Evolutionary conservation across 2,888 invertebrate species (phyloP), one percentile per base, ranked within the genome.

Genomic region (Sceliomorpha sp.): DNA sequence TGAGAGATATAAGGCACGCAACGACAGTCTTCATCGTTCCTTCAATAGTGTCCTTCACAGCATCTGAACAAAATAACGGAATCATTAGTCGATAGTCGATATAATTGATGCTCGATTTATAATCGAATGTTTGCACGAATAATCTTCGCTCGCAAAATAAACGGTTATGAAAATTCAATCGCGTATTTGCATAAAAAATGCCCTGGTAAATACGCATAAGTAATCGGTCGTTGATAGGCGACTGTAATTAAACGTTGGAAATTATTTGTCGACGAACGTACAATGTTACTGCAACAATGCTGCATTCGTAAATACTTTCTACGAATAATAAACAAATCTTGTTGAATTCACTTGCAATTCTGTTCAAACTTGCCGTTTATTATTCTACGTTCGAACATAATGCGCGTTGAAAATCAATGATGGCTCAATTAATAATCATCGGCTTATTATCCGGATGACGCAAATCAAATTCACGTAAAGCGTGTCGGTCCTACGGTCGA

Each of bases 21-120:
- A 83, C 75, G 72, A 77, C 73, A 73, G 75, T 67, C 80, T 82
- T 84, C 85, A 85, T 84, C 76, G 81, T 85, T 75, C 56, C 63
- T 69, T 55, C 67, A 34, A 31, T 64, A 32, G 20, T 39, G 51
- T 69, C 51, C 13, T 42, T 76, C 74, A 74, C 72, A 72, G 73
- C 76, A 76, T 76, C 76, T 76, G 70, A n/a, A n/a, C n/a, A n/a
- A 34, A 74, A 76, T 8, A 67, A 29, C 63, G 47, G 53, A 53
- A 59, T 56, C 45, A 29, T 31, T 14, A 10, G 6, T 17, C 32
- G 13, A 32, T 10, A 15, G 14, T 14, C 45, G 7, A 26, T 14
- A 24, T n/a, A 51, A 14, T 13, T 17, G 17, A 8, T 39, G 20
- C 9, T 12, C 14, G 12, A 32, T 5, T 10, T 32, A 9, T 32